Percentiles rank a stretch among this genome's conserved stretches.
Evolutionary conservation across 2,888 invertebrate genomes (phyloP).

Genomic region (Eupeodes luniger): DNA sequence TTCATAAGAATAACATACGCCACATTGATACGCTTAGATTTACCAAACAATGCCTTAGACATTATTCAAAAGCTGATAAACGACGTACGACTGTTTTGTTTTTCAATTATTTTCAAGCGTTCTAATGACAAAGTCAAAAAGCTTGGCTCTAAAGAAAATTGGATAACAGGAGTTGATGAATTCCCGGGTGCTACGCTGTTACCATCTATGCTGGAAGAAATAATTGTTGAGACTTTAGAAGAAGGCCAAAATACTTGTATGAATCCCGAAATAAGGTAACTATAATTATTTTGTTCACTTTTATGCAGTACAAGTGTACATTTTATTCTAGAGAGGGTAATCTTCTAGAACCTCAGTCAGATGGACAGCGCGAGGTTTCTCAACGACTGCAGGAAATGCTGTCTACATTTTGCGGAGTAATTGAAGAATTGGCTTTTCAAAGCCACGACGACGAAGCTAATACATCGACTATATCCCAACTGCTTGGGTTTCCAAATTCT

Average conservation of each 20-base stretch:
- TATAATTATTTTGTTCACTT: neutral
- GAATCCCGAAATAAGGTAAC: slow-evolving; percentile 88
- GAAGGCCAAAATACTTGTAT: slow-evolving; percentile 89
- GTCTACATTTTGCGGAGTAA: slow-evolving; percentile 87
- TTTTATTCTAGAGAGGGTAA: slow-evolving; percentile 83
- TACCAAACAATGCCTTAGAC: slow-evolving; percentile 94
- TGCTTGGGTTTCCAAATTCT: slow-evolving; percentile 87
- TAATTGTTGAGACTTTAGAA: slow-evolving; percentile 90
- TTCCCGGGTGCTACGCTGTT: slow-evolving; percentile 93
- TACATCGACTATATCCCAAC: slow-evolving; percentile 86
- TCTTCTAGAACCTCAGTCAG: slow-evolving; percentile 84
- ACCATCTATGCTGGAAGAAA: slow-evolving; percentile 90
- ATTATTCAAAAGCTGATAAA: slow-evolving; percentile 93
- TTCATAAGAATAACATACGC: slow-evolving; percentile 92
- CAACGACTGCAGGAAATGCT: slow-evolving; percentile 86
- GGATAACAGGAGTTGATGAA: slow-evolving; percentile 93
- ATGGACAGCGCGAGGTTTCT: slow-evolving; percentile 83
- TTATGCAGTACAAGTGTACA: no score
- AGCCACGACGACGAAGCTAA: slow-evolving; percentile 87
- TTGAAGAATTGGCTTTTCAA: slow-evolving; percentile 90
- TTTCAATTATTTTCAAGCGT: slow-evolving; percentile 93
- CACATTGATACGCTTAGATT: slow-evolving; percentile 91
- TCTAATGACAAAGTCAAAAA: slow-evolving; percentile 91
- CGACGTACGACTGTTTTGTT: slow-evolving; percentile 94
- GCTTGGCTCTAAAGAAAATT: slow-evolving; percentile 90